Evolutionary conservation across 2,113 vertebrate genomes (phyloP).

Genomic region (Gambusia holbrooki): DNA sequence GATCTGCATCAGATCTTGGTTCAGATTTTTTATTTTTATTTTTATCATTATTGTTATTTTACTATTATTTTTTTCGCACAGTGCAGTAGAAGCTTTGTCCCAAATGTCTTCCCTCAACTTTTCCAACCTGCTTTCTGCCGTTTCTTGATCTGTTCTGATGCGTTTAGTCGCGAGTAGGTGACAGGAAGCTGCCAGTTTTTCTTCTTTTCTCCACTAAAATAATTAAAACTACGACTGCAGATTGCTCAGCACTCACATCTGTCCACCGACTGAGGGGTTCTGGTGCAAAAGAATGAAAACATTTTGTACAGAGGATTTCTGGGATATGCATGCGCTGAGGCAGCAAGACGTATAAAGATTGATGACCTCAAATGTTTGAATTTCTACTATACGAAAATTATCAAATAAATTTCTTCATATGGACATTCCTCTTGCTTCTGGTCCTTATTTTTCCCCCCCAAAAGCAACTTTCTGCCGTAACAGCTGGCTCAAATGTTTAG

Average conservation of each 20-base stretch:
- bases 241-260: slow-evolving; percentile 33
- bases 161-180: slow-evolving; percentile 78
- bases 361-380: slow-evolving; percentile 70
- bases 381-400: slow-evolving; percentile 65
- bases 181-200: slow-evolving; percentile 81
- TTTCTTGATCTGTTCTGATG: slow-evolving; percentile 73
- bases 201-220: slow-evolving; percentile 79
- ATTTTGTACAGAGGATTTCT: slow-evolving; percentile 50
- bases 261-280: background rate
- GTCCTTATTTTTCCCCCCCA: slow-evolving; percentile 4
- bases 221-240: slow-evolving; percentile 57
- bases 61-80: background rate
- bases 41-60: too few species aligned
- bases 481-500: too few species aligned
- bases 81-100: slow-evolving; percentile 17
- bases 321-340: slow-evolving; percentile 58
- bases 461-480: background rate
- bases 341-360: slow-evolving; percentile 51
- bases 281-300: slow-evolving; percentile 10
- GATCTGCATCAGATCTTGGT: background rate
- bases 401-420: slow-evolving; percentile 71
- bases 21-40: background rate
- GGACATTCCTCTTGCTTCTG: slow-evolving; percentile 45
- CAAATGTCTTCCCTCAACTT: slow-evolving; percentile 49
- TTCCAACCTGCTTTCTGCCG: slow-evolving; percentile 54